Conservation (phyloP, 2,113 vertebrate species). For the Platichthys stellatus region DNA sequence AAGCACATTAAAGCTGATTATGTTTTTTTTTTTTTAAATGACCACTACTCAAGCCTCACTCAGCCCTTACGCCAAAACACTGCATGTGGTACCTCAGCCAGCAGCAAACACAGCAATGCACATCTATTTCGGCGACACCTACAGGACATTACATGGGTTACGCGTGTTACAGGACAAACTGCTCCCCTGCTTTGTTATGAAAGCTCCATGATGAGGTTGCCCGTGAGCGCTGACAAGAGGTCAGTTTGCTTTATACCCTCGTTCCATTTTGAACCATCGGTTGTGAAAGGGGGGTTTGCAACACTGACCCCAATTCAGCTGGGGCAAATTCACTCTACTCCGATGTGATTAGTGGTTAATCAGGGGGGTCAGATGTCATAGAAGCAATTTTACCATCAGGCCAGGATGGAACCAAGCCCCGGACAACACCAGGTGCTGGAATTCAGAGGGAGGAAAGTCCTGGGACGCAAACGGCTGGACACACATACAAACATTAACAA, state of each 20-base stretch:
- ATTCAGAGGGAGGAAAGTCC: conserved; percentile 78
- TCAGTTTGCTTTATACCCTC: conserved; percentile 52
- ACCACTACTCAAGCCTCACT: conserved; percentile 58
- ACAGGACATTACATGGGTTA: conserved; percentile 64
- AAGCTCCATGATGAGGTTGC: conserved; percentile 56
- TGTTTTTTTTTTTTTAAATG: background rate
- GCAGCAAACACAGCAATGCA: conserved; percentile 55
- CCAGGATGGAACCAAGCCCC: conserved; percentile 73
- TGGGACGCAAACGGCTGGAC: conserved; percentile 73
- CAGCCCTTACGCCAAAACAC: conserved; percentile 27
- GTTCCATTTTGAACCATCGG: conserved; percentile 27
- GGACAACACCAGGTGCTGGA: conserved; percentile 79
- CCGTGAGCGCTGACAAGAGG: conserved; percentile 38
- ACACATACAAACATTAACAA: conserved; percentile 70
- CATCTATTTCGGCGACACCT: conserved; percentile 55
- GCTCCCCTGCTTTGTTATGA: conserved; percentile 60
- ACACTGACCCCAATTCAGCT: conserved; percentile 43
- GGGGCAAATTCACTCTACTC: conserved; percentile 48
- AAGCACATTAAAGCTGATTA: background rate
- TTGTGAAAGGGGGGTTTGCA: conserved; percentile 33
- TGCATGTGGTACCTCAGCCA: conserved; percentile 29
- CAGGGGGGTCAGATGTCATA: conserved; percentile 39
- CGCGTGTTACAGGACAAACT: conserved; percentile 66
- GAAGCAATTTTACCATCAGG: conserved; percentile 79
- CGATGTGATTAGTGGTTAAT: conserved; percentile 75